Evolutionary conservation across 2,113 vertebrate species (phyloP).

Genomic region (Hemicordylus capensis): DNA sequence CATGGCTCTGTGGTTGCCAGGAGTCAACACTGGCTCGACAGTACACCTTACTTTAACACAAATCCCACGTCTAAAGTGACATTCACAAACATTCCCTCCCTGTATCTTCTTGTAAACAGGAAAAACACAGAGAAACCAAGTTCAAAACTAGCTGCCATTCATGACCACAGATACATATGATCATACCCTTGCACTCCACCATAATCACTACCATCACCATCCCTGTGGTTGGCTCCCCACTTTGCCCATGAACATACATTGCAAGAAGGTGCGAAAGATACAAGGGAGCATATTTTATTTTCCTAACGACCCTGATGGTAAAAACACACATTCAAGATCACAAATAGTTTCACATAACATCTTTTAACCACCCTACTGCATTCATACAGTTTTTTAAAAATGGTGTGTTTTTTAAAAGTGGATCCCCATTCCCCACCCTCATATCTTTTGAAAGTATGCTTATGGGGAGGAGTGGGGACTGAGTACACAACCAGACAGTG

Average conservation of each 20-base stretch:
- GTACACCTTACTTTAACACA: too few relatives aligned
- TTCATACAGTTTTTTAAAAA: neutral
- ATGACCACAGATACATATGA: neutral
- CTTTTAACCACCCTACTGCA: neutral
- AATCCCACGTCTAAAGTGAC: neutral
- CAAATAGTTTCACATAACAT: neutral
- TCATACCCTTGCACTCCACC: neutral
- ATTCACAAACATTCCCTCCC: neutral
- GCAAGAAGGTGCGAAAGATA: neutral
- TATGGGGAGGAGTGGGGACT: neutral
- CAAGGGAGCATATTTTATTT: neutral
- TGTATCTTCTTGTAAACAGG: neutral
- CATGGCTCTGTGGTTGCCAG: too few relatives aligned
- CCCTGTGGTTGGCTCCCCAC: neutral
- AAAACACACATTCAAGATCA: neutral
- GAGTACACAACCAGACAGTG: neutral
- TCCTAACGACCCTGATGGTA: neutral
- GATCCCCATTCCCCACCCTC: too few relatives aligned
- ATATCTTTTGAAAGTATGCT: neutral
- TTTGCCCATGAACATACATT: neutral
- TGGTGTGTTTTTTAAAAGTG: neutral
- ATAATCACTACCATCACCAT: neutral
- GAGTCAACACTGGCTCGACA: too few relatives aligned
- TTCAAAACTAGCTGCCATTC: neutral
- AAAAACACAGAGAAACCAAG: neutral